Base-by-base conservation (phyloP, 1,140 invertebrate species). In the Cydia splendana region DNA sequence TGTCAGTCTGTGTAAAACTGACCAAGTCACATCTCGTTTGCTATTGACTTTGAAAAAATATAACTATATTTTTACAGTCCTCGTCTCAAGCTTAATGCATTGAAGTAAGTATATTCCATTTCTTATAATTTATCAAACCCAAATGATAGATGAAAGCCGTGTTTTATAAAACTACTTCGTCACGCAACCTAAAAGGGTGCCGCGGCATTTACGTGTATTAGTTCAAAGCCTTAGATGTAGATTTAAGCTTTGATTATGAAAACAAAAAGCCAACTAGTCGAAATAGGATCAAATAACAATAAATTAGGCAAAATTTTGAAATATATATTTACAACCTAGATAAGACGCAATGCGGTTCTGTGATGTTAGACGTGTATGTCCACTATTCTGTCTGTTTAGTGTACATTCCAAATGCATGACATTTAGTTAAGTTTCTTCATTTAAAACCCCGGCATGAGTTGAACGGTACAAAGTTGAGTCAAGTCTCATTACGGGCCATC, bases 401-500 rank as follows among this genome's bases (percentile, higher is more conserved):
- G 57, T 62, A 62, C 57, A 62, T 62, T 62, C 10, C 18, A 62
- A 62, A 20, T 62, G 20, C 57, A 62, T n/a, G n/a, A 1, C 20
- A 53, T n/a, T 53, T 53, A 53, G 57, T 62, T 51, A 20, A 62
- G 53, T 67, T 67, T 65, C 0, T 30, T 30, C 15, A 71, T 71
- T 71, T 71, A 9, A 71, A 71, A 71, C n/a, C 30, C n/a, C 6
- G 67, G n/a, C 67, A 42, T 71, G 67, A 45, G 30, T 38, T 71
- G 57, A 76, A 67, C 51, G 34, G 65, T 67, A 77, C 75, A 53
- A 69, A 79, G 73, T 80, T 75, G 67, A 45, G 76, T 74, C 77
- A 67, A 76, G 76, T 67, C 73, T 82, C 80, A 83, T 85, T 81
- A 83, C 79, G 74, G 71, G 48, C 79, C 77, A 84, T 84, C 84